A percentile compares a stretch with the other conserved stretches of the same genome.
These are phyloP conservation scores for Clarias fuscus DNA, from an alignment of 2,797 vertebrate species.

Conservation along the genomic window DNA sequence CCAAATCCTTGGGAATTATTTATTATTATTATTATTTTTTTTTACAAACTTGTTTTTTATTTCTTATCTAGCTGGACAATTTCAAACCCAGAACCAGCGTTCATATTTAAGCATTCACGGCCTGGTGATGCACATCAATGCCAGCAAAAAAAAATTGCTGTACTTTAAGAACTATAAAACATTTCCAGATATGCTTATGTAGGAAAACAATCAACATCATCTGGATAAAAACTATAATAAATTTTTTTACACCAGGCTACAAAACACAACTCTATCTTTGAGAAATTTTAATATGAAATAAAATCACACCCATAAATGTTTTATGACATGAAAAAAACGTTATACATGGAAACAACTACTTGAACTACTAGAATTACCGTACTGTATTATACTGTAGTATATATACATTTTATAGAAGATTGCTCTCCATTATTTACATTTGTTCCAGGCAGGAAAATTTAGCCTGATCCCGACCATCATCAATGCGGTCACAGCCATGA, in stretches of 20 bases:
- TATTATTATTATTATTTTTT: too few species aligned
- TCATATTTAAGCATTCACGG: too few species aligned
- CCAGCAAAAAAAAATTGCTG: background rate
- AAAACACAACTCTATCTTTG: background rate
- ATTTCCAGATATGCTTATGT: background rate
- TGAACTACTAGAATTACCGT: too few species aligned
- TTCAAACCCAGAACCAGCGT: too few species aligned
- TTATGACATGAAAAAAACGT: background rate
- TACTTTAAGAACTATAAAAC: background rate
- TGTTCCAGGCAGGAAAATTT: conserved; percentile 86
- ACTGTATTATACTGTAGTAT: too few species aligned
- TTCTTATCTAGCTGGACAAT: too few species aligned
- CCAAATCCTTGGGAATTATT: too few species aligned
- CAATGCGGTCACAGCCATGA: conserved; percentile 87
- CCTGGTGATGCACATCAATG: background rate
- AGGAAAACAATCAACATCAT: background rate
- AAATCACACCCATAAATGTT: background rate
- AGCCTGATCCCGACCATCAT: conserved; percentile 91
- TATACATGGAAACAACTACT: background rate
- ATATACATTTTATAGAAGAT: background rate
- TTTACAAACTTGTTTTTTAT: too few species aligned
- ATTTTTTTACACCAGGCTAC: background rate
- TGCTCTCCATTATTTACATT: background rate
- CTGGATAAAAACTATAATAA: background rate
- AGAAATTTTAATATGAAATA: background rate